Percentiles rank a stretch among this genome's conserved stretches.
Conservation (phyloP, 2,797 vertebrate species). For the Catostomus latipinnis region DNA sequence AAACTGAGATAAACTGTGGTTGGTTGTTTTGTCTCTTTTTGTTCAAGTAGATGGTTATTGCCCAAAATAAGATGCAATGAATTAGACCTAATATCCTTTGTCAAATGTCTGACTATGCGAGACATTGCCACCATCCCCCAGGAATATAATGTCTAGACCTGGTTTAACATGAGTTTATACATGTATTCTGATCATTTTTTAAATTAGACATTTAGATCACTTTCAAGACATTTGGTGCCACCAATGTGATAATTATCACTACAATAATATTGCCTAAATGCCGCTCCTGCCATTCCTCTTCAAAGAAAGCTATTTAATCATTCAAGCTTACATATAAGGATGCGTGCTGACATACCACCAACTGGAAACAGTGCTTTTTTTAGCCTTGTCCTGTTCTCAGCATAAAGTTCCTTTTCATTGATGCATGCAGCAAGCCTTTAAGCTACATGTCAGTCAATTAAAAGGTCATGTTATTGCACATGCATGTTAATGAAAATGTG, state of each 20-base stretch:
- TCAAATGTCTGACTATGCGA: too few species aligned
- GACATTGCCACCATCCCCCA: too few species aligned
- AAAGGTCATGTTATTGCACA: slow-evolving; percentile 12
- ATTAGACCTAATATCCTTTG: too few species aligned
- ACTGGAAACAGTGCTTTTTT: background rate
- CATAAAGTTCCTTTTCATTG: slow-evolving; percentile 3
- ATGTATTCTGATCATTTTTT: background rate
- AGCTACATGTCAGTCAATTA: slow-evolving; percentile 23
- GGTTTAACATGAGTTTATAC: background rate
- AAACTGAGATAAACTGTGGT: too few species aligned
- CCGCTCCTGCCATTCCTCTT: background rate
- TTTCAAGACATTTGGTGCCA: background rate
- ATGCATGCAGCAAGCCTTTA: slow-evolving; percentile 28
- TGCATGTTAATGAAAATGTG: slow-evolving; percentile 4
- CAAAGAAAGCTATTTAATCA: slow-evolving; percentile 10
- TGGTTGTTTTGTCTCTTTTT: too few species aligned
- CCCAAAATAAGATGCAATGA: too few species aligned
- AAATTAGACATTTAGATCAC: slow-evolving; percentile 7
- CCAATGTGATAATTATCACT: background rate
- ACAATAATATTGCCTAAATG: slow-evolving; percentile 3
- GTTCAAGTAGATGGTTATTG: too few species aligned
- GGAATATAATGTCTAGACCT: background rate
- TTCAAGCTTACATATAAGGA: background rate
- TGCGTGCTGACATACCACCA: background rate
- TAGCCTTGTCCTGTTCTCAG: slow-evolving; percentile 1